Evolutionary conservation across 2,113 vertebrate species (phyloP), one percentile per base, ranked within the genome.

Genomic region (Podiceps cristatus): DNA sequence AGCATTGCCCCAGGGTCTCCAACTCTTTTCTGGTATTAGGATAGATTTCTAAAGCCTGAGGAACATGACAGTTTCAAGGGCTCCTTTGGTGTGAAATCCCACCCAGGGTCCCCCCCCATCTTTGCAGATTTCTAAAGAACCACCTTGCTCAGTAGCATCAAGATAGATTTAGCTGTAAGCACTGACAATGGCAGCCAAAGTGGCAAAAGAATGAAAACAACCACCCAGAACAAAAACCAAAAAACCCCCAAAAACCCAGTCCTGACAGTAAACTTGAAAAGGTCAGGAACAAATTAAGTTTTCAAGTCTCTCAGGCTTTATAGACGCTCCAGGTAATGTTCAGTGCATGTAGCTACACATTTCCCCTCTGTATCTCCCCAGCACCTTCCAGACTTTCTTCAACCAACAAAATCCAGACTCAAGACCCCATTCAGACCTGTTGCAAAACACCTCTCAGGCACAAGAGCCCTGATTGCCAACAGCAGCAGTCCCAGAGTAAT

Each of bases 1-100:
- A 75, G 47, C n/a, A 72, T 1, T 2, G 1, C 25, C 28, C 7
- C 0, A 0, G 6, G 22, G 6, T 10, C 58, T 75, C 31, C 13
- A 3, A 18, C n/a, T n/a, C 42, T 59, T 37, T 23, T 9, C 49
- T 16, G 42, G 28, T 18, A 23, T 11, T 11, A 47, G 42, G 8
- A 58, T 42, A 74, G 22, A 10, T 29, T 68, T 68, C 40, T 20
- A 50, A 75, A n/a, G 3, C 9, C 25, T n/a, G 17, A 55, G 3
- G 17, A 71, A 67, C 22, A 37, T 50, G n/a, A 49, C 8, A 67
- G 7, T 8, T 35, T 49, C 35, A 49, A 62, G 47, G 47, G 18
- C 14, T 85, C 56, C 9, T 35, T 55, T n/a, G 9, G 12, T 24
- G 7, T 45, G 60, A 45, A 59, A 59, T 22, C 31, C 28, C 28